Evolutionary conservation across 2,888 invertebrate genomes (phyloP).

Genomic region (Tuta absoluta): DNA sequence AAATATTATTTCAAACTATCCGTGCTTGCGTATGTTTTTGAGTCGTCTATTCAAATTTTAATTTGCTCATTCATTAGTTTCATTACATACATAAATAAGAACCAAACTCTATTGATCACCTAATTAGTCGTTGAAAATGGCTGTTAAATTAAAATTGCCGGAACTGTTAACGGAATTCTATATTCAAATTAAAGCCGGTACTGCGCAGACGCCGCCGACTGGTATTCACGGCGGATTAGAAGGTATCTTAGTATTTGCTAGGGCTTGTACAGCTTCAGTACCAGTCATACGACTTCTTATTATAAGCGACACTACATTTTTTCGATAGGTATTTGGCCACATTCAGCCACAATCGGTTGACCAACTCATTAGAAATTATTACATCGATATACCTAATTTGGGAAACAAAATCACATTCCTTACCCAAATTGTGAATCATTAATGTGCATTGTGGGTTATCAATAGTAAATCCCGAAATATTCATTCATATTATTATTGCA

Average conservation of each 20-base stretch:
- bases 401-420: too few relatives aligned
- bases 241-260: not conserved
- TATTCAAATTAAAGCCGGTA: slow-evolving; percentile 6
- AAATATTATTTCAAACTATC: not conserved
- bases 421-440: too few relatives aligned
- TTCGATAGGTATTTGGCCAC: too few relatives aligned
- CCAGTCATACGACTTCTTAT: too few relatives aligned
- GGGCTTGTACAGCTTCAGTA: not conserved
- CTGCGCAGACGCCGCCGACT: not conserved
- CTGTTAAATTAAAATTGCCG: slow-evolving; percentile 12
- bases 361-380: too few relatives aligned
- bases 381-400: too few relatives aligned
- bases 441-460: too few relatives aligned
- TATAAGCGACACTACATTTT: too few relatives aligned
- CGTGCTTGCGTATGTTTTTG: not conserved
- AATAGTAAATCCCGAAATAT: not conserved
- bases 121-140: slow-evolving; percentile 17
- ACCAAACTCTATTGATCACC: not conserved
- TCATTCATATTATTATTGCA: not conserved
- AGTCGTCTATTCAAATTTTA: not conserved
- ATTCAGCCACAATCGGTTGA: too few relatives aligned
- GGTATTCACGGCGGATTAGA: not conserved
- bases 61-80: not conserved
- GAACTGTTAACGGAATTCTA: slow-evolving; percentile 26
- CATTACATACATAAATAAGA: not conserved